These are phyloP conservation scores for Dendrolimus houi DNA, from an alignment of 2,888 invertebrate genomes.

Conservation along the genomic window DNA sequence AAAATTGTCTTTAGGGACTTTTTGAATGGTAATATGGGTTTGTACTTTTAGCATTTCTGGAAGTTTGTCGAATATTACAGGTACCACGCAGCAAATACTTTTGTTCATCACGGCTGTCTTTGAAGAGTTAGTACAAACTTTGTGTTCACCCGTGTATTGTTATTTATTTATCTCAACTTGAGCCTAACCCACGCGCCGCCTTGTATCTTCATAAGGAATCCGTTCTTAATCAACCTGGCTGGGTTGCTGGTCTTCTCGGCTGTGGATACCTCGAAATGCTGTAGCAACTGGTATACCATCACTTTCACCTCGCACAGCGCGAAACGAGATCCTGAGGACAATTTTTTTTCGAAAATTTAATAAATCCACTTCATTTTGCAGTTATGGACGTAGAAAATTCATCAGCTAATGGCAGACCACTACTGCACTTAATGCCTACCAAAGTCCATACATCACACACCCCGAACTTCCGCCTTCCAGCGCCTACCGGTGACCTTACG, in stretches of 20 bases:
- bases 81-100: no score
- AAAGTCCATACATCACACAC: no score
- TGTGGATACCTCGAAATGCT: conserved; percentile 32
- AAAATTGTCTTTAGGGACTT: neutral
- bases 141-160: neutral
- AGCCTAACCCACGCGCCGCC: conserved; percentile 44
- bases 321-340: conserved; percentile 38
- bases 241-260: conserved; percentile 33
- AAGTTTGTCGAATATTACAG: neutral
- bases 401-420: no score
- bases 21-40: neutral
- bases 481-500: no score
- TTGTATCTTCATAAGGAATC: conserved; percentile 27
- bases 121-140: neutral
- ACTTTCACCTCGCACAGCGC: conserved; percentile 51
- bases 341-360: neutral
- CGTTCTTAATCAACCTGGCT: conserved; percentile 18
- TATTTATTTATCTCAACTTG: conserved; percentile 14
- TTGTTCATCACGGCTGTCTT: neutral
- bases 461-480: no score
- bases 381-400: no score
- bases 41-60: neutral
- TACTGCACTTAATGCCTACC: no score
- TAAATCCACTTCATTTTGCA: no score
- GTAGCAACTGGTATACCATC: conserved; percentile 39